Base-by-base conservation (phyloP, 35 echinoderm and acorn worm species). In the Amphiura filiformis region DNA sequence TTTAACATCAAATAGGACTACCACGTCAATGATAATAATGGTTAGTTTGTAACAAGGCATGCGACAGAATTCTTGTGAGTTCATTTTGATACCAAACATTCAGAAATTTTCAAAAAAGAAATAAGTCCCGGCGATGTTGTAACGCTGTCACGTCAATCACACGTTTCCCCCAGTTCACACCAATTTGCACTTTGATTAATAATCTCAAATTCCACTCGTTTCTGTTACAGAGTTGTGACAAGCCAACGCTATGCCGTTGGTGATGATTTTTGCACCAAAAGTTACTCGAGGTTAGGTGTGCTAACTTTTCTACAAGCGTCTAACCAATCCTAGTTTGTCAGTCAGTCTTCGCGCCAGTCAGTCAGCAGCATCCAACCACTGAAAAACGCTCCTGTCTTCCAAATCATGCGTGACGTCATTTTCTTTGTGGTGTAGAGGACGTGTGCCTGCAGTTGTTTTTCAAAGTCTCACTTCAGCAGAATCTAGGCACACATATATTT, bases 141-240 rank as follows among this genome's bases (percentile, higher is more conserved):
- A n/a, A n/a, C n/a, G n/a, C 41, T 17, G 26, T 70, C 61, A n/a
- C 61, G 61, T 70, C 61, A 70, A 70, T 70, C 61, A 70, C 61
- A 18, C 1, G 2, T 70, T 70, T 30, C 61, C 61, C 61, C 61
- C 28, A 70, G 61, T n/a, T 70, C 61, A 70, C 61, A 70, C 61
- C 61, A 70, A 70, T 70, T 70, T 70, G 61, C 61, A 70, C 61
- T 70, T 70, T 70, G 61, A 70, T 70, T 70, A 70, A 70, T 70
- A 70, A 70, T 70, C 61, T 70, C 61, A 18, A 70, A 52, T 52
- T 52, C 44, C 44, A 52, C 7, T 70, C 61, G 61, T 70, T 70
- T 70, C 61, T 47, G 41, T 47, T 47, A 17, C 41, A 47, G 41
- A 47, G 41, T 47, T 47, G 41, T 47, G 41, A 47, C 41, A 47